A percentile compares a stretch with the other conserved stretches of the same genome.
Conservation (phyloP, 92 coral and sea anemone species). For the Hydrozoanthus gracilis region DNA sequence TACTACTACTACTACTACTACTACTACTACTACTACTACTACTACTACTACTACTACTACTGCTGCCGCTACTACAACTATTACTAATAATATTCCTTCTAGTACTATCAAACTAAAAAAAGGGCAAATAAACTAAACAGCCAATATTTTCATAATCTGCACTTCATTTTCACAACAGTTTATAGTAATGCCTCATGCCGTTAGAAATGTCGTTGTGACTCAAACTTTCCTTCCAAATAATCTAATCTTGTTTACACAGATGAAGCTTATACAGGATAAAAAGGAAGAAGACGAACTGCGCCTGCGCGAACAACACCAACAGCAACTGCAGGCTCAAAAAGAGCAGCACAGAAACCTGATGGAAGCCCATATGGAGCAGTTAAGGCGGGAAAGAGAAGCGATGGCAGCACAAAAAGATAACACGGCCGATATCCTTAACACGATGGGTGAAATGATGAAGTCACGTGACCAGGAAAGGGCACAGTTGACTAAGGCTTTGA, state of each 20-base stretch:
- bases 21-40: not conserved
- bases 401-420: conserved; percentile 29
- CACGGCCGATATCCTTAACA: conserved; percentile 11
- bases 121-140: not conserved
- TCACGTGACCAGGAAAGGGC: conserved; percentile 37
- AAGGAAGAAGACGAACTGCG: conserved; percentile 40
- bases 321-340: conserved; percentile 40
- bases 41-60: not conserved
- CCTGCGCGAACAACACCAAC: conserved; percentile 42
- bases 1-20: not conserved
- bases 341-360: conserved; percentile 35
- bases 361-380: conserved; percentile 27
- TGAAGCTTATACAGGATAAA: conserved; percentile 27
- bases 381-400: conserved; percentile 38
- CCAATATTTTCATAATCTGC: not conserved
- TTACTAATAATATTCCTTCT: not conserved
- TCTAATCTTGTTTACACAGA: not conserved
- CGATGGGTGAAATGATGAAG: conserved; percentile 45
- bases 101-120: not conserved
- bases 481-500: conserved; percentile 15
- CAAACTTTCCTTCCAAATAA: not conserved
- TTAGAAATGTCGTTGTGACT: not conserved
- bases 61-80: not conserved
- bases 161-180: not conserved
- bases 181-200: not conserved